Conservation (phyloP, 2,113 vertebrate genomes). For the Onychostruthus taczanowskii region DNA sequence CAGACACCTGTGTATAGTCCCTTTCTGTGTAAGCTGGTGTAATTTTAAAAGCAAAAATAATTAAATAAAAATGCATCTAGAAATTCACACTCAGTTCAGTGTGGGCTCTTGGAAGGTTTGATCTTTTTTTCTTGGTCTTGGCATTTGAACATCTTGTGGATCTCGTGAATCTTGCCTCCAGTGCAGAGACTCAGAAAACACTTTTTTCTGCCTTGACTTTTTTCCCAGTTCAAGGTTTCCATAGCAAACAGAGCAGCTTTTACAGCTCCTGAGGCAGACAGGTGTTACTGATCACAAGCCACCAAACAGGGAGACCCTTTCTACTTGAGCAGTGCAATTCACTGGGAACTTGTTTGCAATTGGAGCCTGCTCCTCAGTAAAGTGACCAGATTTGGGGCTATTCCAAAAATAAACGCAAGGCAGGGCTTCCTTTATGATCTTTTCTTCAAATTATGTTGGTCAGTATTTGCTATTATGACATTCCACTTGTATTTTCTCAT, state of each 20-base stretch:
- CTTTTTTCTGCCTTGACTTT: background rate
- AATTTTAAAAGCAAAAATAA: background rate
- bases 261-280: background rate
- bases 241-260: background rate
- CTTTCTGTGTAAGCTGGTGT: background rate
- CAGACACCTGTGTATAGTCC: background rate
- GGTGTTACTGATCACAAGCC: background rate
- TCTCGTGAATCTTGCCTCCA: background rate
- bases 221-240: background rate
- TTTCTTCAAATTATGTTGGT: background rate
- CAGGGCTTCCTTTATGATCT: background rate
- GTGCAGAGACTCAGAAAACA: background rate
- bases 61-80: background rate
- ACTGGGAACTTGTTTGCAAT: background rate
- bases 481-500: conserved; percentile 4
- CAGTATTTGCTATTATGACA: background rate
- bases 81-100: background rate
- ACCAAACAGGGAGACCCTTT: background rate
- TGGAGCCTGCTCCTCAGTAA: background rate
- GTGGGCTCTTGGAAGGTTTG: background rate
- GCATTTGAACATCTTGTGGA: background rate
- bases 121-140: background rate
- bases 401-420: background rate
- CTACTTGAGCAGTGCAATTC: background rate
- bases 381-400: background rate